phyloP scores from a whole-genome alignment of 2,113 vertebrate genomes.

The Microcebus jonahi region DNA sequence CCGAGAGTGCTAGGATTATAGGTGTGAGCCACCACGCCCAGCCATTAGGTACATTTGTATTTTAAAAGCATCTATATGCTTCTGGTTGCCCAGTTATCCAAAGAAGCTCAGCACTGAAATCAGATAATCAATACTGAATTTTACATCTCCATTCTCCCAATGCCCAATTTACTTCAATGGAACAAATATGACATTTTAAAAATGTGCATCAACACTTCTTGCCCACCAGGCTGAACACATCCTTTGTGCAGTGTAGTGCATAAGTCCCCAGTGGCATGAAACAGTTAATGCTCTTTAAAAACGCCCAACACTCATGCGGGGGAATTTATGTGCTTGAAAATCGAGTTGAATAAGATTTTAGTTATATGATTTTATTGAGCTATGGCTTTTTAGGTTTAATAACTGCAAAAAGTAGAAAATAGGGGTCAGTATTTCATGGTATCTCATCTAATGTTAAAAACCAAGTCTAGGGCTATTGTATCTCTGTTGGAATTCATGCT shows the following conservation, averaged over 20 bases:
- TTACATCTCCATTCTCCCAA: neutral
- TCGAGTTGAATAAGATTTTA: neutral
- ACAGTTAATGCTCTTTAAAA: neutral
- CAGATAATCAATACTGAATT: constrained; percentile 33
- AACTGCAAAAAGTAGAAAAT: constrained; percentile 50
- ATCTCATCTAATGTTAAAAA: neutral
- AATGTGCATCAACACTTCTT: neutral
- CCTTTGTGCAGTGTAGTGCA: neutral
- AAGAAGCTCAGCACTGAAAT: neutral
- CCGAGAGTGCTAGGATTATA: too few relatives aligned
- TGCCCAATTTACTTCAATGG: neutral
- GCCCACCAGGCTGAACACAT: neutral
- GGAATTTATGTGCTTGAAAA: neutral
- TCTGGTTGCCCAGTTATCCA: neutral
- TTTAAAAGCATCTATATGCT: neutral
- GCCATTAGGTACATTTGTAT: neutral
- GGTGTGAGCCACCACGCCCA: too few relatives aligned
- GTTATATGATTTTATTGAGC: neutral
- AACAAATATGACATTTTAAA: neutral
- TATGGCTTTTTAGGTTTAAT: neutral
- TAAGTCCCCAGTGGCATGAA: neutral
- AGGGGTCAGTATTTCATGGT: neutral
- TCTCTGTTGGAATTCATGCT: neutral
- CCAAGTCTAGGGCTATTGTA: neutral
- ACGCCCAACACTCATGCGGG: neutral